Conservation (phyloP, 2,888 invertebrate species). For the Calameuta pallipes region DNA sequence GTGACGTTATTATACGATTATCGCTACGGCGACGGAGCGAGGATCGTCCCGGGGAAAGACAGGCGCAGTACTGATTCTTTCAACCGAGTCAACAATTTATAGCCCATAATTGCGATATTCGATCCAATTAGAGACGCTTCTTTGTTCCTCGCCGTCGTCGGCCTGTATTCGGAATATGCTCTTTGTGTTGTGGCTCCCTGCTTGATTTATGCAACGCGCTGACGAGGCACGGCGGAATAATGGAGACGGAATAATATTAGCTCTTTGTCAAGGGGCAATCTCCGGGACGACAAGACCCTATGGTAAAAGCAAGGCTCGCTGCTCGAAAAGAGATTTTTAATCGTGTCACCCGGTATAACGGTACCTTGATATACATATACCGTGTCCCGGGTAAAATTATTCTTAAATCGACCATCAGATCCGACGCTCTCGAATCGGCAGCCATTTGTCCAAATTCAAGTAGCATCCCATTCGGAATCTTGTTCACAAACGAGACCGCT, state of each 20-base stretch:
- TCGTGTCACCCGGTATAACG: neutral
- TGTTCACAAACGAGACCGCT: neutral
- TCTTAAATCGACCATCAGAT: neutral
- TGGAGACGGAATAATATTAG: constrained; percentile 39
- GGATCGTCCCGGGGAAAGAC: neutral
- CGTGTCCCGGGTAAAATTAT: neutral
- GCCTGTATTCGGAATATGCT: constrained; percentile 16
- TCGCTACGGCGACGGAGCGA: neutral
- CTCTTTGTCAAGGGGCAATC: constrained; percentile 20
- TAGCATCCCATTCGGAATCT: neutral
- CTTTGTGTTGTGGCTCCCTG: constrained; percentile 12
- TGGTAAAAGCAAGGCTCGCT: neutral
- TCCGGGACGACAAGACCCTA: neutral
- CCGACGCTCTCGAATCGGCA: neutral
- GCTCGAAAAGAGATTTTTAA: neutral
- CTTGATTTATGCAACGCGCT: constrained; percentile 33
- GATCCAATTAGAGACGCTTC: constrained; percentile 26
- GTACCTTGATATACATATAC: neutral
- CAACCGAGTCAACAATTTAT: constrained; percentile 13
- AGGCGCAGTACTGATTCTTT: neutral
- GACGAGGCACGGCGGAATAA: constrained; percentile 35
- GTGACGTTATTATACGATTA: neutral
- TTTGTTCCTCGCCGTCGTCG: constrained; percentile 24
- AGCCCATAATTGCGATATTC: constrained; percentile 24
- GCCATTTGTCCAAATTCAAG: neutral